Evolutionary conservation across 2,888 invertebrate species (phyloP), one percentile per base, ranked within the genome.

Genomic region (Drosophila suboccidentalis): DNA sequence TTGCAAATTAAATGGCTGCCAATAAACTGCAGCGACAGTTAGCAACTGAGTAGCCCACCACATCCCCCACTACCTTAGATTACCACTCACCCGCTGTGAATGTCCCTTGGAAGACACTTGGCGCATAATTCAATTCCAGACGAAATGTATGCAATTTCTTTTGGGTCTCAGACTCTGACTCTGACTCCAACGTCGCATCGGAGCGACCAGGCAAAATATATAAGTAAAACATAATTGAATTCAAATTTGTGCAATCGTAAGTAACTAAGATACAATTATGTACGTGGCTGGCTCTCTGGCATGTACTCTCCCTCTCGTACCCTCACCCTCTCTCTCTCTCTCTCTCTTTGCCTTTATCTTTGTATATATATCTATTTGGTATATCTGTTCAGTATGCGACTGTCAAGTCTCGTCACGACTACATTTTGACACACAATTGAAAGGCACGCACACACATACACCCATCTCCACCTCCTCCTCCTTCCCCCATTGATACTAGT

Each of bases 381-480:
- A 57, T 66, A 68, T 80, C 61, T 71, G 43, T 53, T 53, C 58
- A 43, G 76, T 80, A 60, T 69, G 80, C 58, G 73, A 73, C 87
- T 87, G 89, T 83, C 87, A 79, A 73, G 87, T 76, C 87, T 89
- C 75, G 87, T 84, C 87, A 87, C 87, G 84, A 78, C 85, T 82
- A 87, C 89, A 82, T 86, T 86, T 89, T 89, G 86, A 89, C 86
- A 86, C 86, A 86, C 89, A 86, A 89, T 89, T 86, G 89, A 86
- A 89, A 89, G 86, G 75, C 80, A 88, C 83, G 78, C 86, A 80
- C 71, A 77, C 64, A 65, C 62, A 47, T 15, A 51, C 65, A 53
- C 57, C 19, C 19, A 19, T 3, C 19, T 44, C 41, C 41, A 32
- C 22, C 11, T 9, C 32, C 57, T 10, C 15, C 60, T 15, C 15